Conservation (phyloP, 1,140 invertebrate genomes). For the Lethrus apterus region DNA sequence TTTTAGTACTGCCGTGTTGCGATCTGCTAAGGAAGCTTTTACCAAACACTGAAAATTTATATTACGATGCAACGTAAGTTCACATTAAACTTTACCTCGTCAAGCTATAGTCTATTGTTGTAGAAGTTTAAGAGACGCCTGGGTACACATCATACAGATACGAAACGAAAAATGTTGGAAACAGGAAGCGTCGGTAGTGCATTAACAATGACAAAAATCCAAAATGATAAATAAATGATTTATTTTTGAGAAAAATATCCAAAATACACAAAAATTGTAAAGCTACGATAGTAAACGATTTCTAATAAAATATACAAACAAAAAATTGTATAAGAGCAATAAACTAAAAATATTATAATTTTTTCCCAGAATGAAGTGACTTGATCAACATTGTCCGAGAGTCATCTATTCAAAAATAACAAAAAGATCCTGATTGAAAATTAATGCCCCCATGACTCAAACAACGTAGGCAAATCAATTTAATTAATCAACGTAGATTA, state of each 20-base stretch:
- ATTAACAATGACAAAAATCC: not conserved
- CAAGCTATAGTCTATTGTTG: slow-evolving; percentile 11
- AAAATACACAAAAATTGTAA: not conserved
- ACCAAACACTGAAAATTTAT: slow-evolving; percentile 37
- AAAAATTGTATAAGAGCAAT: slow-evolving; percentile 1
- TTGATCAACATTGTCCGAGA: too few relatives aligned
- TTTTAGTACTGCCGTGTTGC: slow-evolving; percentile 47
- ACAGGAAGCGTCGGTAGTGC: slow-evolving; percentile 39
- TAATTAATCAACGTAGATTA: too few relatives aligned
- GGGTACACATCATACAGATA: slow-evolving; percentile 46
- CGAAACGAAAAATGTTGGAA: slow-evolving; percentile 44
- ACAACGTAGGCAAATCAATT: too few relatives aligned
- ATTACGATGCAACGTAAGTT: slow-evolving; percentile 27
- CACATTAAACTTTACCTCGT: too few relatives aligned
- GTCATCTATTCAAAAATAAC: too few relatives aligned
- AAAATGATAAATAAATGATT: slow-evolving; percentile 1
- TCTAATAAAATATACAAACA: not conserved
- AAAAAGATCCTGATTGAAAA: too few relatives aligned
- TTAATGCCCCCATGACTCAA: too few relatives aligned
- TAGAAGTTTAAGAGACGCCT: slow-evolving; percentile 40
- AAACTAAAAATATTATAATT: not conserved
- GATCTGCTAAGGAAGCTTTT: slow-evolving; percentile 36
- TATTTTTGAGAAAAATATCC: slow-evolving; percentile 10
- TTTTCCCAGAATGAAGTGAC: too few relatives aligned
- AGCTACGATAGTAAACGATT: not conserved